These are phyloP conservation scores for Mercenaria mercenaria DNA, from an alignment of 1,140 invertebrate genomes.

Conservation along the genomic window DNA sequence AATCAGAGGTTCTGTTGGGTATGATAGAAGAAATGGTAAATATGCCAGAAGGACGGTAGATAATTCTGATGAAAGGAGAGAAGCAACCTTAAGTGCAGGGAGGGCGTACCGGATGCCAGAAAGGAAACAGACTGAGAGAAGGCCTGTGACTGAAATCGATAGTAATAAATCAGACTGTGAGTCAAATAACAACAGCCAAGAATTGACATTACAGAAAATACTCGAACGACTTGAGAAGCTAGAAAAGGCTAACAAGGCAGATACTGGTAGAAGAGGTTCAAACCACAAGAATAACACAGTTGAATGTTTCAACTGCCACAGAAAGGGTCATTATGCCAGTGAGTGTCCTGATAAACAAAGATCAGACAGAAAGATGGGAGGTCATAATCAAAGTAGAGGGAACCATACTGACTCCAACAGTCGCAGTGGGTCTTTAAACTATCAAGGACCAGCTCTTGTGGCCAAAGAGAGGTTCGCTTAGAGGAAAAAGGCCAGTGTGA, in stretches of 20 bases:
- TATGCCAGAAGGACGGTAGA: background rate
- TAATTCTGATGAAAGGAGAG: background rate
- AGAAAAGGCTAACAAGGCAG: background rate
- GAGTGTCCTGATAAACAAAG: background rate
- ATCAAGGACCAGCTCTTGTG: conserved; percentile 5
- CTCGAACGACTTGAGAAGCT: background rate
- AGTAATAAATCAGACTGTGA: background rate
- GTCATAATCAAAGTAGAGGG: no score
- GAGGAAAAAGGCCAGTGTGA: background rate
- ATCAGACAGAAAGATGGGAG: background rate
- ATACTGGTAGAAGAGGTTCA: background rate
- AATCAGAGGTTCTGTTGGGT: background rate
- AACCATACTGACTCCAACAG: no score
- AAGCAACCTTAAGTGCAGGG: background rate
- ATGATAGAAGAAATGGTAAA: background rate
- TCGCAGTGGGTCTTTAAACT: conserved; percentile 25
- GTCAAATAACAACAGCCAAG: background rate
- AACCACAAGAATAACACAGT: background rate
- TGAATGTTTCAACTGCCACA: background rate
- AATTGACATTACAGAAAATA: background rate
- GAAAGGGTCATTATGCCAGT: background rate
- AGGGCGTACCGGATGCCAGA: background rate
- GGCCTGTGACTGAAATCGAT: background rate
- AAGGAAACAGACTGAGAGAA: background rate
- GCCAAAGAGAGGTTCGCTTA: background rate